Conservation (phyloP, 2,797 vertebrate species). For the Enteromius trimaculatus region DNA sequence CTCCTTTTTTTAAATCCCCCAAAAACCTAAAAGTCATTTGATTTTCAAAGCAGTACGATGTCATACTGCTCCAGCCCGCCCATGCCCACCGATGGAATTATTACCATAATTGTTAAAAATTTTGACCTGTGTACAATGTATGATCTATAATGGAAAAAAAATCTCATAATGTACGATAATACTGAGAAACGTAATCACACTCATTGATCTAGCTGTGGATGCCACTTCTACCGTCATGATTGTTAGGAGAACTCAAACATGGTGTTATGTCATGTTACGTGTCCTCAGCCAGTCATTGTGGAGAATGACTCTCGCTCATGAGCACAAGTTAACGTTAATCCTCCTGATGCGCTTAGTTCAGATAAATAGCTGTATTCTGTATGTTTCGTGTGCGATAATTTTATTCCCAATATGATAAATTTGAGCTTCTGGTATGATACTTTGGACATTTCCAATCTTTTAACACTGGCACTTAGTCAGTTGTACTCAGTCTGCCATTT, state of each 20-base stretch:
- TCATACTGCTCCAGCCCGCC: too few relatives aligned
- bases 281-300: background rate
- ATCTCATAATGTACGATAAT: too few relatives aligned
- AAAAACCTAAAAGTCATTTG: background rate
- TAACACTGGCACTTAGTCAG: background rate
- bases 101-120: too few relatives aligned
- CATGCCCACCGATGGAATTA: too few relatives aligned
- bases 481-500: background rate
- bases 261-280: background rate
- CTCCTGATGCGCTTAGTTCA: background rate
- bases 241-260: background rate
- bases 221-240: background rate
- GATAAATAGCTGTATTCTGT: too few relatives aligned
- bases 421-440: too few relatives aligned
- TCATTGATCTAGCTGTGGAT: background rate
- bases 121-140: too few relatives aligned
- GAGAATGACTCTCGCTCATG: background rate
- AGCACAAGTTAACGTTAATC: background rate
- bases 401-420: too few relatives aligned
- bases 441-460: background rate
- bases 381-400: too few relatives aligned
- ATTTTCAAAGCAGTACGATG: background rate
- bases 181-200: too few relatives aligned
- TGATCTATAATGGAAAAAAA: too few relatives aligned
- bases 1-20: background rate